Conservation (phyloP, 2,888 invertebrate genomes). For the Branchellion lobata region DNA sequence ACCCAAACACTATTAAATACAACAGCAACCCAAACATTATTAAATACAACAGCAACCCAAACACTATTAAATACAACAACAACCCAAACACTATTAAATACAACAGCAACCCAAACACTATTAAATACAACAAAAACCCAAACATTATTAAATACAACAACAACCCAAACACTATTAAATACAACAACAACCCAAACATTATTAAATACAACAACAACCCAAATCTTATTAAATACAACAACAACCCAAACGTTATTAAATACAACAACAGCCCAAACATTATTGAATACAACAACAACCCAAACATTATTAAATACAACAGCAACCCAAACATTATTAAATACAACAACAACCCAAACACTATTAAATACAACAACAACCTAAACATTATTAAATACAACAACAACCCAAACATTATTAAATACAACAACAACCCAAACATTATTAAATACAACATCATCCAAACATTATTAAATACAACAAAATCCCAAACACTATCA, state of each 20-base stretch:
- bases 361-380: conserved; percentile 9
- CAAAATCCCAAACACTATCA: too few species aligned
- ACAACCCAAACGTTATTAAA: neutral
- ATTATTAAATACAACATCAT: too few species aligned
- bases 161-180: neutral
- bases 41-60: neutral
- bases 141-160: neutral
- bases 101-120: neutral
- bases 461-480: too few species aligned
- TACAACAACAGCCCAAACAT: neutral
- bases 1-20: neutral
- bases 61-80: too few species aligned
- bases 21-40: neutral
- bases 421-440: too few species aligned
- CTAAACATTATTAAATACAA: neutral
- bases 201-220: neutral
- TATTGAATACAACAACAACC: neutral
- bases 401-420: neutral
- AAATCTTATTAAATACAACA: neutral
- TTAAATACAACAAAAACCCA: neutral
- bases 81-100: neutral
- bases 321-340: neutral
- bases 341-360: conserved; percentile 11
- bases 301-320: neutral
- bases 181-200: neutral